Evolutionary conservation across 64 coral and sea anemone genomes (phyloP).

Genomic region (Hydrozoanthus tunicans): DNA sequence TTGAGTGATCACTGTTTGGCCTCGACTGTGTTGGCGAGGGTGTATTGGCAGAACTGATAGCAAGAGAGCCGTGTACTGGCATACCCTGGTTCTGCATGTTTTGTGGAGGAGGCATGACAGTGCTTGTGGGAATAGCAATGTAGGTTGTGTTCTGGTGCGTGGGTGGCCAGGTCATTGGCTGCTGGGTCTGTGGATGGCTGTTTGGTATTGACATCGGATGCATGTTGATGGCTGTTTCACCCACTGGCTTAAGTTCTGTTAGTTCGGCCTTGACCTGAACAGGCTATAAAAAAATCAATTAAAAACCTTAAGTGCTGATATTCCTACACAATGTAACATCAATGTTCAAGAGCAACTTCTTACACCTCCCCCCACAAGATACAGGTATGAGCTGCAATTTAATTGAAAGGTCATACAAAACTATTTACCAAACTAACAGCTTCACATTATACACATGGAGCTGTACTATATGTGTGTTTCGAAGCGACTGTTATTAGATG

Average conservation of each 20-base stretch:
- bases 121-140: slow-evolving; percentile 52
- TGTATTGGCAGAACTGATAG: slow-evolving; percentile 40
- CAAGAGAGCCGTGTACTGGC: slow-evolving; percentile 15
- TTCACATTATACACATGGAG: no score
- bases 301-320: background rate
- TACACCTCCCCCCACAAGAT: no score
- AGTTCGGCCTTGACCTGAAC: slow-evolving; percentile 81
- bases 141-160: slow-evolving; percentile 64
- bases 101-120: slow-evolving; percentile 52
- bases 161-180: slow-evolving; percentile 48
- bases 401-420: no score
- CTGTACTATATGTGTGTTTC: no score
- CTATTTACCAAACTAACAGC: no score
- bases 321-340: background rate
- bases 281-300: slow-evolving; percentile 31
- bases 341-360: no score
- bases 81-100: slow-evolving; percentile 39
- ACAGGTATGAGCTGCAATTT: no score
- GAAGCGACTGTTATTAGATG: no score
- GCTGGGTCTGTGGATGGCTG: slow-evolving; percentile 60
- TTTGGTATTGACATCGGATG: slow-evolving; percentile 70
- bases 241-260: slow-evolving; percentile 89
- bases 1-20: slow-evolving; percentile 50
- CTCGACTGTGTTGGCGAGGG: slow-evolving; percentile 42
- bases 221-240: slow-evolving; percentile 57